Evolutionary conservation across 2,797 vertebrate species (phyloP), one percentile per base, ranked within the genome.

Genomic region (Pristis pectinata): DNA sequence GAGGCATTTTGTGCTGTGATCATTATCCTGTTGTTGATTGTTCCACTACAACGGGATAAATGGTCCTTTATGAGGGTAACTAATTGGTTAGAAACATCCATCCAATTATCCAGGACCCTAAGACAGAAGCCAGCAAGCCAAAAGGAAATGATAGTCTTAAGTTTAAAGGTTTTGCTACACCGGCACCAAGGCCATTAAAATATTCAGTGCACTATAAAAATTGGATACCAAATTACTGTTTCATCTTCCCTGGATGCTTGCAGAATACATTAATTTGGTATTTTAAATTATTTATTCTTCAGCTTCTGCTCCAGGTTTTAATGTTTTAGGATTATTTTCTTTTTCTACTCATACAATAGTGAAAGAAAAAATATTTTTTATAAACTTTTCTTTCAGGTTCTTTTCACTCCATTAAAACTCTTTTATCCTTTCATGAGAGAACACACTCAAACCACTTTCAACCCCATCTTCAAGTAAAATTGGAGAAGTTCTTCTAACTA

Each of bases 241-340:
- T 61, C 85, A n/a, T 64, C 56, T n/a, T 37, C 9, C 30, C 34
- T 89, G 85, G 37, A 64, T 89, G 61, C 15, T 4, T 56, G 5
- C 56, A 91, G 87, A 59, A 41, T 91, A 91, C 59, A 91, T 91
- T 91, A 64, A 91, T 91, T 37, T 64, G 11, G 91, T 22, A 37
- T 41, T 64, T 91, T 91, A 89, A n/a, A 89, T 59, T 61, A 89
- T 61, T 89, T 61, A 89, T 89, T 89, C 53, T 61, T 89, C 56
- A 89, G 85, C 85, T 61, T 19, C 56, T n/a, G 34, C 76, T 37
- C 10, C n/a, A 24, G 4, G 24, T 89, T 61, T 61, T 59, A 30
- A 87, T 59, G 2, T 87, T 37, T 91, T 61, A 37, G 44, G 89
- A 59, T n/a, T 61, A 89, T 61, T 59, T 59, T 3, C 85, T 89